A percentile compares a stretch with the other conserved stretches of the same genome.
phyloP scores from a whole-genome alignment of 2,888 invertebrate species.

The Automeris io region DNA sequence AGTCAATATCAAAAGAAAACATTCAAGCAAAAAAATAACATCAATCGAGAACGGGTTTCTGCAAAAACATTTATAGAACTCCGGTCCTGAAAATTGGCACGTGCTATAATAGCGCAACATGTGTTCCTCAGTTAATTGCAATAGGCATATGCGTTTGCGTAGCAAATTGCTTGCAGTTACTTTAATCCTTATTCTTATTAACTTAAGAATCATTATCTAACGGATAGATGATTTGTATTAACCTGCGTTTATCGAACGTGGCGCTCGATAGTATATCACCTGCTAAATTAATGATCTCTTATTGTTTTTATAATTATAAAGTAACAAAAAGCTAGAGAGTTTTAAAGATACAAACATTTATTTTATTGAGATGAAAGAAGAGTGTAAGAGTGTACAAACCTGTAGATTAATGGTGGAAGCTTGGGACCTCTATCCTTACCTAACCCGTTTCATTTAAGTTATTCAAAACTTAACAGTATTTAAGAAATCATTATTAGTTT shows the following conservation, averaged over 20 bases:
- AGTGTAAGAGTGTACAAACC: too few relatives aligned
- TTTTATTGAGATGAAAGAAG: too few relatives aligned
- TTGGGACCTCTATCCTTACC: too few relatives aligned
- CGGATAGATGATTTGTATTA: neutral
- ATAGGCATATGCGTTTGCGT: slow-evolving; percentile 15
- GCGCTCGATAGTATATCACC: slow-evolving; percentile 21
- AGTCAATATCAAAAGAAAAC: too few relatives aligned
- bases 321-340: neutral
- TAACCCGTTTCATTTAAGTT: too few relatives aligned
- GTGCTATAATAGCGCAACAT: slow-evolving; percentile 9
- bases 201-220: neutral
- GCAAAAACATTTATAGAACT: slow-evolving; percentile 2
- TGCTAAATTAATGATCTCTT: slow-evolving; percentile 20
- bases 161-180: neutral
- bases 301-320: slow-evolving; percentile 18
- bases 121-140: slow-evolving; percentile 4
- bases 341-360: slow-evolving; percentile 4
- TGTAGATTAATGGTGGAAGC: too few relatives aligned
- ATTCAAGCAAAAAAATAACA: too few relatives aligned
- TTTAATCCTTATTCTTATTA: neutral
- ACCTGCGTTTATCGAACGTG: slow-evolving; percentile 14
- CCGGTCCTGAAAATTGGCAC: slow-evolving; percentile 7
- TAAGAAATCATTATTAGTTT: too few relatives aligned
- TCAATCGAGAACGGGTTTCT: too few relatives aligned
- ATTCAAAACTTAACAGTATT: too few relatives aligned